Conservation (phyloP, 2,797 vertebrate genomes). For the Manis crassicaudata region DNA sequence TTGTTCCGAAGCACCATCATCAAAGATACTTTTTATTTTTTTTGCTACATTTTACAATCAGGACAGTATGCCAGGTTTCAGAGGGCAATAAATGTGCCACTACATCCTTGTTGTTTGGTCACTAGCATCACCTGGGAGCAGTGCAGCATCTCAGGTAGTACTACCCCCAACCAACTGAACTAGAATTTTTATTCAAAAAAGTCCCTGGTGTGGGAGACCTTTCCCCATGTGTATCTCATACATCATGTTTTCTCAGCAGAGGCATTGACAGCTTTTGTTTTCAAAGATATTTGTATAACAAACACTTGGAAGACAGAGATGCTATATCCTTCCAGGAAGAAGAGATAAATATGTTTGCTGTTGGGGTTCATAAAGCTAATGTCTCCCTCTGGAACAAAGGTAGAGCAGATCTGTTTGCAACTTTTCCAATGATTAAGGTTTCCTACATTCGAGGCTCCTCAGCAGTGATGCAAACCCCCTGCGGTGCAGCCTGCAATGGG, state of each 20-base stretch:
- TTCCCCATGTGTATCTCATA: not conserved
- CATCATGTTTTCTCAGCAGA: not conserved
- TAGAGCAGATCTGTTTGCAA: not conserved
- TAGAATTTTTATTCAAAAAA: not conserved
- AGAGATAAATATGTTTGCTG: not conserved
- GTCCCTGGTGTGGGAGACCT: not conserved
- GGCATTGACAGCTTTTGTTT: not conserved
- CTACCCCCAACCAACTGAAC: not conserved
- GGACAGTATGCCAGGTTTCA: not conserved
- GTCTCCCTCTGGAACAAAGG: not conserved
- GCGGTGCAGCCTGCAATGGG: not conserved
- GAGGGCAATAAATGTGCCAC: not conserved
- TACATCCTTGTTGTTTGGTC: not conserved
- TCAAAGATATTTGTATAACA: not conserved
- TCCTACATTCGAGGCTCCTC: not conserved
- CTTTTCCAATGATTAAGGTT: not conserved
- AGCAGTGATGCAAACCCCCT: not conserved
- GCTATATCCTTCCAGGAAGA: not conserved
- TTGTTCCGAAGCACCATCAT: not conserved
- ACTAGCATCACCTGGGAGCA: not conserved
- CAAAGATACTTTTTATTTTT: not conserved
- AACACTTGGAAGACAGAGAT: not conserved
- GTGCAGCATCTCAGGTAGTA: not conserved
- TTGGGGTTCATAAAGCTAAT: not conserved
- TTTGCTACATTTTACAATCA: not conserved